Evolutionary conservation across 2,888 invertebrate genomes (phyloP), one percentile per base, ranked within the genome.

Genomic region (Neoaliturus tenellus): DNA sequence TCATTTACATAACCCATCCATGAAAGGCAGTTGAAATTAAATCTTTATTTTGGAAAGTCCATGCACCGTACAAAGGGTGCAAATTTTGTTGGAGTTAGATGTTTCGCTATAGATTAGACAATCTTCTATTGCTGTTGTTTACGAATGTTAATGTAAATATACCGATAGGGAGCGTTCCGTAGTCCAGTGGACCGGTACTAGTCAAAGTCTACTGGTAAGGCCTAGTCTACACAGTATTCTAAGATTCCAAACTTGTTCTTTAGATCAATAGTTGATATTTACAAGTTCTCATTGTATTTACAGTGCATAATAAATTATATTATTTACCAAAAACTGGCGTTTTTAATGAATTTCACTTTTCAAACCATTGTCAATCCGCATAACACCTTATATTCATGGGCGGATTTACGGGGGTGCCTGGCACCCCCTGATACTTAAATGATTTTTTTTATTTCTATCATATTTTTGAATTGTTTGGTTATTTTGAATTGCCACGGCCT

Each of bases 221-320:
- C 62, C 62, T 62, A 62, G 62, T 62, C 62, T 62, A 5, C 14
- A 28, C 62, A 62, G 62, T 62, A 62, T 62, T 62, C 28, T 25
- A 62, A 62, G 62, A 31, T 62, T 62, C 62, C 62, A 28, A 12
- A 28, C 62, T 62, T 31, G 31, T 62, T 62, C 62, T 28, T 28
- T 62, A 62, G 62, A 28, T 28, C 69, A 17, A 35, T 69, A 69
- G 20, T 41, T 25, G 35, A 41, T 44, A 75, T 75, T 75, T 75
- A 75, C 73, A 44, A 75, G 73, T 75, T 75, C 73, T 75, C 28
- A 75, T 75, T 44, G 73, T 75, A 75, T 75, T 75, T 75, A 75
- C 44, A 75, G 44, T 75, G 23, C 41, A 44, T 28, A 75, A 75
- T 75, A 75, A 75, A 75, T 41, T 25, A 71, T 75, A 75, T 75